Conservation (phyloP, 2,113 vertebrate species). For the Calidris pugnax region DNA sequence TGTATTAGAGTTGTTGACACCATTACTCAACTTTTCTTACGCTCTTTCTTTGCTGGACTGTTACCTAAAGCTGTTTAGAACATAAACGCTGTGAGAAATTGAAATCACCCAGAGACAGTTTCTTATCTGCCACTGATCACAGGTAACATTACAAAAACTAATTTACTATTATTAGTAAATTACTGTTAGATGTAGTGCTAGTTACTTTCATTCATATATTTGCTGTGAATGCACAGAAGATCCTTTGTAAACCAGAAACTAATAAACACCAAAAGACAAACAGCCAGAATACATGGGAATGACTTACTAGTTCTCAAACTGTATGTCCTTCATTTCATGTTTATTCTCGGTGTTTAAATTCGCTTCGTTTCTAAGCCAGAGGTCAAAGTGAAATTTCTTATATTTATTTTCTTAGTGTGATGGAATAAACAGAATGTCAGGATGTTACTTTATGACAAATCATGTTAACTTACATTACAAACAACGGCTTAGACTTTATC, state of each 20-base stretch:
- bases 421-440: neutral
- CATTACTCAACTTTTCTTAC: neutral
- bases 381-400: slow-evolving; percentile 12
- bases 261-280: slow-evolving; percentile 9
- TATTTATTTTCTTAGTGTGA: slow-evolving; percentile 35
- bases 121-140: neutral
- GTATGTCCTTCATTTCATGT: neutral
- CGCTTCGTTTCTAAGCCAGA: neutral
- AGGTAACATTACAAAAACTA: neutral
- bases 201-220: neutral
- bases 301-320: neutral
- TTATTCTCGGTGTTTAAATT: slow-evolving; percentile 45
- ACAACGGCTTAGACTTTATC: slow-evolving; percentile 16
- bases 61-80: neutral
- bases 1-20: neutral
- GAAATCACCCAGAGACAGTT: neutral
- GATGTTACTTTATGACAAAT: neutral
- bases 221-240: neutral
- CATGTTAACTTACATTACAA: neutral
- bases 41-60: neutral
- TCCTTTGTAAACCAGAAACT: neutral
- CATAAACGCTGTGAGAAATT: neutral
- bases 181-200: neutral
- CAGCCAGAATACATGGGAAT: neutral
- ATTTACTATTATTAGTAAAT: neutral